Base-by-base conservation (phyloP, 2,888 invertebrate species). In the Agrochola lychnidis region DNA sequence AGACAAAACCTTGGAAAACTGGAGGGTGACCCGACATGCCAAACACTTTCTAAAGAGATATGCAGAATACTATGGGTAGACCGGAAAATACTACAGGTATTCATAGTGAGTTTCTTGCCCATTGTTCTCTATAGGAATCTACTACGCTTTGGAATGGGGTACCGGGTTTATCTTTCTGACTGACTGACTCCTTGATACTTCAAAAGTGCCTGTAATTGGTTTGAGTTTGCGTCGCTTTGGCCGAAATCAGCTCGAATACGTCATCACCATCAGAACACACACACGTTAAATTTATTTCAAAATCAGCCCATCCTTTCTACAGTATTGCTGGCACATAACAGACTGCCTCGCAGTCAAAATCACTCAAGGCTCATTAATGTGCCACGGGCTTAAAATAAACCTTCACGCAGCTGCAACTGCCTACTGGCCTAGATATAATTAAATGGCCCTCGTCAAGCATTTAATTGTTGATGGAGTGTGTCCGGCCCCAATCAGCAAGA, bases 391-490 rank as follows among this genome's bases (percentile, higher is more conserved):
- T 57, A 51, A 79, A 76, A 82, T 70, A 68, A 62, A 40, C 48
- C 25, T 19, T n/a, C 9, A 14, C 16, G 4, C 30, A 56, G 25
- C 30, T 62, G n/a, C 66, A 70, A 6, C 30, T n/a, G 30, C 14
- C 22, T n/a, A 51, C 42, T 30, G 6, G 22, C 22, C 10, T 59
- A 62, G 22, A 45, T 64, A 67, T 76, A 70, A 72, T 72, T 59
- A 76, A 42, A 73, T 42, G 30, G 59, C 30, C 42, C 69, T 57
- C 56, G 76, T 81, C 70, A 81, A 81, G 67, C 70, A 69, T 83
- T 83, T 84, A 76, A 83, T 85, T 83, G 73, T 73, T 83, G 82
- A 81, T 71, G 70, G 36, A 73, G 70, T 64, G 68, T 64, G 67
- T 84, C 56, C 72, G 67, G 72, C 45, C 67, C 73, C 85, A 83